Evolutionary conservation across 2,888 invertebrate genomes (phyloP), one percentile per base, ranked within the genome.

Genomic region (Sinhomidia bicolor): DNA sequence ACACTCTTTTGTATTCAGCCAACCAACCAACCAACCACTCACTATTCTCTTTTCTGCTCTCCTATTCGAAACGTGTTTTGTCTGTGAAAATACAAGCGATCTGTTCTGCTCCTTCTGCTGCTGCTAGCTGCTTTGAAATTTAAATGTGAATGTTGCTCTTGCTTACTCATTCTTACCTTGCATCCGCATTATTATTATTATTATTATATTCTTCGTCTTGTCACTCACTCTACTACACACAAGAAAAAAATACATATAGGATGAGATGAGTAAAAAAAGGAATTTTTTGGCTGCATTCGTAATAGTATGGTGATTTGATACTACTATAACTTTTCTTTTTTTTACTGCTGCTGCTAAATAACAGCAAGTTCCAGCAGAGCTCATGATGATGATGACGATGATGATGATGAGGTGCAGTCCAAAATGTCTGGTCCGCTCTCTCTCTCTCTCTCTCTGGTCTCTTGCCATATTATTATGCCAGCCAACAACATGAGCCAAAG

Each of bases 81-180:
- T 74, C 41, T 54, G 60, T 23, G 68, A 57, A 32, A 14, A 32
- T n/a, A 23, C 26, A 23, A 23, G 71, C 41, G 23, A 71, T n/a
- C n/a, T n/a, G n/a, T n/a, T n/a, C n/a, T n/a, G n/a, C n/a, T n/a
- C n/a, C n/a, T n/a, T n/a, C n/a, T n/a, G n/a, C n/a, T n/a, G n/a
- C n/a, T n/a, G n/a, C n/a, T n/a, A 84, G 71, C 74, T 84, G 74
- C 36, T 78, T 85, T 85, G 78, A 85, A 85, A 84, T 84, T 84
- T 76, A 76, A 85, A 85, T 85, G 62, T 32, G 62, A 60, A 29
- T 78, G 47, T 62, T 44, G 76, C 65, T 62, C 74, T 47, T 20
- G 17, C 41, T 44, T 74, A 23, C 47, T 26, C 47, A 71, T 44
- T 65, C 47, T 65, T 81, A 65, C 81, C 65, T 80, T 80, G 29